Evolutionary conservation across 2,113 vertebrate genomes (phyloP).

Genomic region (Thamnaconus septentrionalis): DNA sequence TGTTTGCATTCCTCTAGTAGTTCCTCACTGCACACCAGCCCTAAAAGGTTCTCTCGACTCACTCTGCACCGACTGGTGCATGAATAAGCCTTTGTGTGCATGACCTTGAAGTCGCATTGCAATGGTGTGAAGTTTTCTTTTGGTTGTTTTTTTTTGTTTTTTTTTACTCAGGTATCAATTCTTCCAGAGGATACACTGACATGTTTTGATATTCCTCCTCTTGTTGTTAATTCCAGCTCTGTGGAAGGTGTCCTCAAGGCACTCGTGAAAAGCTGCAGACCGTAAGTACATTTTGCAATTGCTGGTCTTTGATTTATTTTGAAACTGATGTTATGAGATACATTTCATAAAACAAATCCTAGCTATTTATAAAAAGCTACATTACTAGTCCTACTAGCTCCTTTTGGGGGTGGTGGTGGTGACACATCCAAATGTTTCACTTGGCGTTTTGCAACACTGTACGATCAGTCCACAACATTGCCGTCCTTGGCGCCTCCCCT

Average conservation of each 20-base stretch:
- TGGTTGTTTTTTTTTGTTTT: neutral
- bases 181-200: conserved; percentile 5
- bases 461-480: conserved; percentile 2
- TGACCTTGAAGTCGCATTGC: conserved; percentile 70
- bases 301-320: neutral
- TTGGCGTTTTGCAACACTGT: neutral
- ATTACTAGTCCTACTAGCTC: too few species aligned
- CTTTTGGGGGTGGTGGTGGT: too few species aligned
- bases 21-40: conserved; percentile 5
- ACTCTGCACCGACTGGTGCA: conserved; percentile 28
- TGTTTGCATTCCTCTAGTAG: conserved; percentile 4
- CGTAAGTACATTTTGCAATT: conserved; percentile 82
- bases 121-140: conserved; percentile 58
- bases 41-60: conserved; percentile 8
- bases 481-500: conserved; percentile 8
- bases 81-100: conserved; percentile 69
- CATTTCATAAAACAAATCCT: neutral
- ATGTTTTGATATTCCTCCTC: conserved; percentile 17
- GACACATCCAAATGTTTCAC: too few species aligned
- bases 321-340: neutral
- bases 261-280: conserved; percentile 94
- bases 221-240: conserved; percentile 76
- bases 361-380: too few species aligned
- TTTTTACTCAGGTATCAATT: conserved; percentile 6
- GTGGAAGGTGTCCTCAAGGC: conserved; percentile 94